Evolutionary conservation across 1,140 invertebrate genomes (phyloP), one percentile per base, ranked within the genome.

Genomic region (Cydia fagiglandana): DNA sequence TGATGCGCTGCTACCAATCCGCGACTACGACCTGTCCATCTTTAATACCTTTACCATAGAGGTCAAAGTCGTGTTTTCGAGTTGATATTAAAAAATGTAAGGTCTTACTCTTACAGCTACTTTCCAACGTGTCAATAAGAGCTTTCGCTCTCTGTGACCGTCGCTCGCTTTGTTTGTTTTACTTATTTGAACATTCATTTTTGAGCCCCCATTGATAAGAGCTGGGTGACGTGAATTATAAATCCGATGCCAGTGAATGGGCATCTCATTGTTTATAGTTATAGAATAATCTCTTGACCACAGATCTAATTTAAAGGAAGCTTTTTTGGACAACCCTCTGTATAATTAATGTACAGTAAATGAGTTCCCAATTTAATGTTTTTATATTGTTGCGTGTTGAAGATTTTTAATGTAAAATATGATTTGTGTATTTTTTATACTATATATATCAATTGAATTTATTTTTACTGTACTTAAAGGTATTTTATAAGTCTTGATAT

Each of bases 121-220:
- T 91, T 91, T 91, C 89, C 84, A 90, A 87, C 89, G 81, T 87
- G 89, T 91, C 88, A 89, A 90, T 89, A 90, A 81, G 80, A 88
- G 87, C 89, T 91, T 91, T 91, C 89, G 89, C 88, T 91, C 89
- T 91, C 89, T 83, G 83, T 89, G 86, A 86, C 88, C 84, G 83
- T 84, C 79, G 77, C 79, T 84, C 79, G 77, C 78, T 85, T 86
- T 89, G 85, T 90, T 90, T 88, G 81, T 84, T 89, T 87, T 85
- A 86, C 78, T 79, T 81, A 73, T 91, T 88, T 84, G 76, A 79
- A 86, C 83, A 86, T 86, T 84, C 78, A 81, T 84, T 82, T 84
- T 83, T 78, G 75, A 70, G 73, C 75, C 77, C 64, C 56, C 73
- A 76, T 76, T 78, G 73, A 70, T 75, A 68, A 56, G 75, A 76